These are phyloP conservation scores for Orchestia grillus DNA, from an alignment of 1,140 invertebrate species.

Conservation along the genomic window DNA sequence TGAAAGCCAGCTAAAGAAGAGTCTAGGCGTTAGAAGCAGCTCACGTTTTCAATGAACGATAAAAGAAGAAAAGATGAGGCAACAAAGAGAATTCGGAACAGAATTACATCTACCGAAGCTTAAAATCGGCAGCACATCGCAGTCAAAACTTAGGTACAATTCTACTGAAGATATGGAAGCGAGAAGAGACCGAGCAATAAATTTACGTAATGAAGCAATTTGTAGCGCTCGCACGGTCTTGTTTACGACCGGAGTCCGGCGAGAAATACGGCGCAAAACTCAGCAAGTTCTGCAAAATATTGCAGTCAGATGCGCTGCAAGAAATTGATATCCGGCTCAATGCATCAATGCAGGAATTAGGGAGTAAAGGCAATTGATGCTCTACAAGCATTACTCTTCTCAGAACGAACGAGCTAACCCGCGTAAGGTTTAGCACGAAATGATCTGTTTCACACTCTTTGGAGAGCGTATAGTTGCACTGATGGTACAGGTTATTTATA, in stretches of 20 bases:
- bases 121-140: background rate
- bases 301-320: background rate
- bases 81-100: background rate
- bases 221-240: background rate
- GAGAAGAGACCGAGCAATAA: background rate
- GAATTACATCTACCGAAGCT: background rate
- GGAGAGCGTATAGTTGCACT: too few species aligned
- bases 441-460: too few species aligned
- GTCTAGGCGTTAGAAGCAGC: background rate
- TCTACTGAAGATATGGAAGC: background rate
- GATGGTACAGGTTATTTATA: too few species aligned
- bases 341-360: background rate
- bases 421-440: background rate
- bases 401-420: background rate
- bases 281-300: background rate
- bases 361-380: background rate
- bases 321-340: background rate
- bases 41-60: background rate
- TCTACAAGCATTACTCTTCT: background rate
- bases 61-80: background rate
- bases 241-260: background rate
- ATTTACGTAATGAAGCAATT: slow-evolving; percentile 1
- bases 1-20: background rate
- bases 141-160: background rate
- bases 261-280: background rate